These are phyloP conservation scores for Leistus spinibarbis DNA, from an alignment of 2,888 invertebrate species.

Conservation along the genomic window DNA sequence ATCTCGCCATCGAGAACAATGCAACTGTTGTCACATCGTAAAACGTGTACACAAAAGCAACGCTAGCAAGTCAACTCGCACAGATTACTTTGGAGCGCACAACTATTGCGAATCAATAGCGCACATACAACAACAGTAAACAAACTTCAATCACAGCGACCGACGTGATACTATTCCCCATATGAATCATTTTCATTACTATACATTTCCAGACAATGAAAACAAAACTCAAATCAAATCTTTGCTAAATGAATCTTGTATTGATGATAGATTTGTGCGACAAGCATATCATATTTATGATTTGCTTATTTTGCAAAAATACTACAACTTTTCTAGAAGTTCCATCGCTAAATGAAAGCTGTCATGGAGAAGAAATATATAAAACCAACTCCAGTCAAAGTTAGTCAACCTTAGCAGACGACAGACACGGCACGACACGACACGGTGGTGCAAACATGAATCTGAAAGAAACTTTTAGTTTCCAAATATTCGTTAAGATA, in stretches of 20 bases:
- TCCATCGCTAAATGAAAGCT: constrained; percentile 16
- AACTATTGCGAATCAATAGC: constrained; percentile 36
- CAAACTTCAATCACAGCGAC: not conserved
- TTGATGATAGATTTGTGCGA: constrained; percentile 25
- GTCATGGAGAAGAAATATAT: constrained; percentile 26
- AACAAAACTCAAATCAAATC: constrained; percentile 10
- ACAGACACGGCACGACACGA: too few species aligned
- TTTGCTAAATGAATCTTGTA: constrained; percentile 11
- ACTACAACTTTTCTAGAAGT: constrained; percentile 9
- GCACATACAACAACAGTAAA: too few species aligned
- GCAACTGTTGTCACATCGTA: constrained; percentile 32
- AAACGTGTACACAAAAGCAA: constrained; percentile 37
- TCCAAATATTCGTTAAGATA: not conserved
- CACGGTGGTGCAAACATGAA: too few species aligned
- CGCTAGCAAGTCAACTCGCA: constrained; percentile 23
- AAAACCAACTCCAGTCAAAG: not conserved
- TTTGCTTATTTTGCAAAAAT: constrained; percentile 30
- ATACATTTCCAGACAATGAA: not conserved
- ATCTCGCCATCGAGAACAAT: constrained; percentile 22
- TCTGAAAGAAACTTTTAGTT: not conserved
- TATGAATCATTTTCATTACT: not conserved
- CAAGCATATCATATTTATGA: constrained; percentile 28
- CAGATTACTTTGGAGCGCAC: constrained; percentile 33
- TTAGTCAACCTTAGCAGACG: not conserved
- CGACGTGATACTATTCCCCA: not conserved